Conservation (phyloP, 2,888 invertebrate species). For the Mesoligia furuncula region DNA sequence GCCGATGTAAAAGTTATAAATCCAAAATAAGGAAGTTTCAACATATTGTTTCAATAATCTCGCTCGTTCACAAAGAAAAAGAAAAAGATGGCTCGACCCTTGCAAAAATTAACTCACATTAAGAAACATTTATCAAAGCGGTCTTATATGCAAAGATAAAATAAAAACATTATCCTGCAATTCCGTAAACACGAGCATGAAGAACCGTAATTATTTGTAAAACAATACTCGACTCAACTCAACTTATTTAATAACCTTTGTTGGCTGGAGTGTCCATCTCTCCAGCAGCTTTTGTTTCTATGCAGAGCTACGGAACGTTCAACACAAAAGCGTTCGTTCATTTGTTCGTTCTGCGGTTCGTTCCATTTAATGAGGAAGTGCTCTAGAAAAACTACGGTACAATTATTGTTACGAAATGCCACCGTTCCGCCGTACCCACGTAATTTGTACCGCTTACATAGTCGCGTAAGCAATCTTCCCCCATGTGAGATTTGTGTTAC, state of each 20-base stretch:
- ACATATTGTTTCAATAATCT: background rate
- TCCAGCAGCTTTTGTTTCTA: constrained; percentile 73
- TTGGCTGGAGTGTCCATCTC: constrained; percentile 44
- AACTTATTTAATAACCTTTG: constrained; percentile 65
- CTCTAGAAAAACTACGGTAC: constrained; percentile 85
- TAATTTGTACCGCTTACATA: constrained; percentile 75
- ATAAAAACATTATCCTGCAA: constrained; percentile 24
- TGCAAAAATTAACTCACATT: constrained; percentile 12
- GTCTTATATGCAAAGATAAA: constrained; percentile 7
- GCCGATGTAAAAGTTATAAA: no score
- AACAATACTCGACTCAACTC: constrained; percentile 51
- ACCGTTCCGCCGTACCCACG: constrained; percentile 64
- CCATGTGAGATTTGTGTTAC: constrained; percentile 58
- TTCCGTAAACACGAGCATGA: constrained; percentile 43
- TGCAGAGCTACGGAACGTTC: constrained; percentile 69
- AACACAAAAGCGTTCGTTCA: constrained; percentile 71
- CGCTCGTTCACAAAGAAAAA: background rate
- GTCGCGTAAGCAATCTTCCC: constrained; percentile 68
- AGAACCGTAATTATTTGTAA: constrained; percentile 55
- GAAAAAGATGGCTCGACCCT: background rate
- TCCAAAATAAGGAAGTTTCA: background rate
- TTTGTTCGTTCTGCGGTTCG: constrained; percentile 67
- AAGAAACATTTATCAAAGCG: constrained; percentile 20
- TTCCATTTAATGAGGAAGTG: constrained; percentile 88
- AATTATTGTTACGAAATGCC: constrained; percentile 83